Percentiles rank a stretch among this genome's conserved stretches.
Evolutionary conservation across 2,888 invertebrate genomes (phyloP).

Genomic region (Petrolisthes cinctipes): DNA sequence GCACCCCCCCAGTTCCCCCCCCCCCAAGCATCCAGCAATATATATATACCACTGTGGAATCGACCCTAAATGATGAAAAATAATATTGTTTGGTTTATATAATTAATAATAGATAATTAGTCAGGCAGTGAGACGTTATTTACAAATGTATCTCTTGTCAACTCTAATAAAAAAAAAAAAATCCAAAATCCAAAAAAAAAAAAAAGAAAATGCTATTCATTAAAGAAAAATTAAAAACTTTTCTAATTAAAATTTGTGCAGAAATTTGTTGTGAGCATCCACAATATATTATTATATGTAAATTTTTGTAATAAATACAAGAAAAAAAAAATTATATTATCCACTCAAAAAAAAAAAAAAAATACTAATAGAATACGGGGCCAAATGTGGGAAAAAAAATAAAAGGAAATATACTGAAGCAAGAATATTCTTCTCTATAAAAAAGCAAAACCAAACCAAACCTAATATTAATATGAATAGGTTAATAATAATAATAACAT

Average conservation of each 20-base stretch:
- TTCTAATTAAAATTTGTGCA: background rate
- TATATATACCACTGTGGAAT: background rate
- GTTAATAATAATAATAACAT: too few species aligned
- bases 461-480: too few species aligned
- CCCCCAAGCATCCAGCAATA: too few species aligned
- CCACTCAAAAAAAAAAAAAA: background rate
- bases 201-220: background rate
- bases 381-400: background rate
- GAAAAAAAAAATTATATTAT: background rate
- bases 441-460: background rate
- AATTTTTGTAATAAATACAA: background rate
- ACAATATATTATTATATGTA: background rate
- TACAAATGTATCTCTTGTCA: background rate
- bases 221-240: background rate
- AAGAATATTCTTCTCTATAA: background rate
- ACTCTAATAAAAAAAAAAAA: background rate
- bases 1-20: too few species aligned
- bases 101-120: background rate
- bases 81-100: conserved; percentile 25
- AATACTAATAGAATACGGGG: background rate
- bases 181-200: background rate
- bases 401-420: conserved; percentile 9
- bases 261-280: background rate
- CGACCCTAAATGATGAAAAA: too few species aligned
- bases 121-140: conserved; percentile 58